Evolutionary conservation across 2,888 invertebrate genomes (phyloP).

Genomic region (Drosophila demipolita): DNA sequence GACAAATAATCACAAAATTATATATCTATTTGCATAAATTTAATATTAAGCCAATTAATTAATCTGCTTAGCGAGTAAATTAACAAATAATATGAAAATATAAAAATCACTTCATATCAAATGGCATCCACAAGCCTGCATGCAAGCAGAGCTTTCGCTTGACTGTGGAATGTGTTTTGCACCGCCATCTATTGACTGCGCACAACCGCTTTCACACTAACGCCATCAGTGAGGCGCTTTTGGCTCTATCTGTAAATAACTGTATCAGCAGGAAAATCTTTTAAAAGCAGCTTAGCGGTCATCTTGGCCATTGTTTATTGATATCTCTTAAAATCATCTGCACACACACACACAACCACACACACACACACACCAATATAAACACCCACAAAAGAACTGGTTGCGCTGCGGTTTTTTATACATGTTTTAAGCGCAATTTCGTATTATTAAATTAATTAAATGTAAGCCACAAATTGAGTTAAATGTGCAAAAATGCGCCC

Average conservation of each 20-base stretch:
- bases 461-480: constrained; percentile 82
- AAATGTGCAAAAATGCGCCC: constrained; percentile 68
- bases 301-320: constrained; percentile 40
- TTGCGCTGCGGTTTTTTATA: constrained; percentile 45
- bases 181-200: constrained; percentile 48
- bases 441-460: constrained; percentile 81
- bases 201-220: not conserved
- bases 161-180: constrained; percentile 56
- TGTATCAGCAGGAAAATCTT: constrained; percentile 5
- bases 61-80: not conserved
- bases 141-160: constrained; percentile 47
- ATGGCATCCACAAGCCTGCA: constrained; percentile 27
- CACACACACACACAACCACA: constrained; percentile 5
- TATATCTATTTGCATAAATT: not conserved
- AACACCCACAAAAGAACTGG: constrained; percentile 23
- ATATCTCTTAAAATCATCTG: constrained; percentile 11
- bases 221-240: constrained; percentile 65
- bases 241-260: not conserved
- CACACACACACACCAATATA: not conserved
- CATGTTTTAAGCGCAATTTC: constrained; percentile 42
- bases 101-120: not conserved
- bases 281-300: constrained; percentile 20
- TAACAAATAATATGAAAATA: not conserved
- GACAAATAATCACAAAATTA: not conserved
- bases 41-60: not conserved